Conservation (phyloP, 2,888 invertebrate genomes). For the Mechanitis mazaeus region DNA sequence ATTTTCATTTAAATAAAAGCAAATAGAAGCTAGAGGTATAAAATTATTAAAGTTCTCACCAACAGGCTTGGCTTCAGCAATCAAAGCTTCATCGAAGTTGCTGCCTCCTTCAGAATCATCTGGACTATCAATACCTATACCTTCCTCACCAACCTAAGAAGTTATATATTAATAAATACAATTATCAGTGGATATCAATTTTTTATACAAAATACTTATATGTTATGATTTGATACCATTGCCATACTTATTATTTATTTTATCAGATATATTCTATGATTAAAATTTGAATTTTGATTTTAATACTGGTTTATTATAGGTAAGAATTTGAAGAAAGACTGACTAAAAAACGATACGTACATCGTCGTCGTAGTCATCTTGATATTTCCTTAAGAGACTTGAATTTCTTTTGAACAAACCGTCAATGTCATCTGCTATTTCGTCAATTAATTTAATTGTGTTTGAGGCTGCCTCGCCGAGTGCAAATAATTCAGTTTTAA, state of each 20-base stretch:
- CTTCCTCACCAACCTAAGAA: constrained; percentile 66
- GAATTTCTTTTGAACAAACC: constrained; percentile 50
- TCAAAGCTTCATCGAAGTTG: constrained; percentile 57
- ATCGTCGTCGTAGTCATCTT: constrained; percentile 47
- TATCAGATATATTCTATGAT: background rate
- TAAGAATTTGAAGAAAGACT: too few species aligned
- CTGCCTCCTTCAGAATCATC: constrained; percentile 53
- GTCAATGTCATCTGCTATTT: constrained; percentile 73
- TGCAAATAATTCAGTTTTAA: constrained; percentile 74
- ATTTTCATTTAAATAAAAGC: background rate
- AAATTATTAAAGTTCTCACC: constrained; percentile 58
- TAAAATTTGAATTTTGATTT: too few species aligned
- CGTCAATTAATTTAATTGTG: constrained; percentile 73
- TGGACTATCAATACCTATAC: constrained; percentile 56
- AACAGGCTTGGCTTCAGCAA: constrained; percentile 86
- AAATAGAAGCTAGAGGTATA: background rate
- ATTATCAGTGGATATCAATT: background rate
- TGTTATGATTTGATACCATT: background rate
- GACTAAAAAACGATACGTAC: constrained; percentile 35
- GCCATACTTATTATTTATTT: too few species aligned
- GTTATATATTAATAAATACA: background rate
- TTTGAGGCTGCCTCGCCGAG: constrained; percentile 77
- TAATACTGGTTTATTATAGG: too few species aligned
- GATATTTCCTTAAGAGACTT: constrained; percentile 47
- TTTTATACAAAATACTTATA: too few species aligned